These are phyloP conservation scores for Cataglyphis hispanica DNA, from an alignment of 1,140 invertebrate genomes.

Conservation along the genomic window DNA sequence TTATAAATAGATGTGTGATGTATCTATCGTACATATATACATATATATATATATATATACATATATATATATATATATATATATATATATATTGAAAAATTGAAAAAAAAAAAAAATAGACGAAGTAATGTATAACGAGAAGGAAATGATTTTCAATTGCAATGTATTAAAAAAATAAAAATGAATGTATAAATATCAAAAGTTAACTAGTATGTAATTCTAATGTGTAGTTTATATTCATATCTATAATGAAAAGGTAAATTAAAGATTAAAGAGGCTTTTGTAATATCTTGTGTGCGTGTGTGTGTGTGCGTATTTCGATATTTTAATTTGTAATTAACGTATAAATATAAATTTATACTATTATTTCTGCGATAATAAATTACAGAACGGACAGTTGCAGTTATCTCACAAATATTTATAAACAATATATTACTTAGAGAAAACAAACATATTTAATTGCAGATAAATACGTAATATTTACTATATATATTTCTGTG, in stretches of 20 bases:
- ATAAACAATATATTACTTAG: background rate
- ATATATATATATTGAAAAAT: background rate
- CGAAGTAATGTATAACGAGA: background rate
- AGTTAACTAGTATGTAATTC: background rate
- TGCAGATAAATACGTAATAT: background rate
- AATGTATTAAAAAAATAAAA: slow-evolving; percentile 15
- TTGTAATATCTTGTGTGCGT: background rate
- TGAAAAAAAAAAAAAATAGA: background rate
- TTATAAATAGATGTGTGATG: background rate
- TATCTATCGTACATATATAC: background rate
- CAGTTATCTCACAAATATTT: background rate
- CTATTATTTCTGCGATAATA: background rate
- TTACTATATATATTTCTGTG: background rate
- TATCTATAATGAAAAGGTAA: background rate
- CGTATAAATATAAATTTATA: background rate
- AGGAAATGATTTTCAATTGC: background rate
- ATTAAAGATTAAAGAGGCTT: background rate
- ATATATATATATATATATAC: background rate
- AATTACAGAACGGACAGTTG: background rate
- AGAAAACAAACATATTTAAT: background rate
- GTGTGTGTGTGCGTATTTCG: background rate
- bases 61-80: background rate
- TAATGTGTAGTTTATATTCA: background rate
- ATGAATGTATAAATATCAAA: slow-evolving; percentile 3
- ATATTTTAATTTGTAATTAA: background rate